phyloP scores from a whole-genome alignment of 2,113 vertebrate genomes.

The Oenanthe oenanthe region DNA sequence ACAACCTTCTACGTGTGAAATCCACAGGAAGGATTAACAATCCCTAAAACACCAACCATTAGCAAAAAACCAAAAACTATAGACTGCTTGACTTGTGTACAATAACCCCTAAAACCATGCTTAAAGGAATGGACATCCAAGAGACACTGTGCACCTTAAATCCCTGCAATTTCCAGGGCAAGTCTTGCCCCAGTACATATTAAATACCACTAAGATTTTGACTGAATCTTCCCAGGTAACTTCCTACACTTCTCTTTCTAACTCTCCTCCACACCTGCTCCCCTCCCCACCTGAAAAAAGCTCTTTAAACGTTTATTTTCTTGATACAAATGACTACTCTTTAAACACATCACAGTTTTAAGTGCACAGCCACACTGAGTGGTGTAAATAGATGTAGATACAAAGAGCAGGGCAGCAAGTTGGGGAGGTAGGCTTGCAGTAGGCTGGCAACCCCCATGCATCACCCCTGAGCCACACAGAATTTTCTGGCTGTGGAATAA shows the following conservation, averaged over 20 bases:
- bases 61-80: neutral
- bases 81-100: neutral
- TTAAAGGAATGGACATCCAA: neutral
- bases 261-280: rapidly evolving
- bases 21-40: neutral
- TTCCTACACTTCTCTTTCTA: neutral
- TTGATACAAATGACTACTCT: neutral
- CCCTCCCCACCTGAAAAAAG: rapidly evolving
- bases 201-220: neutral
- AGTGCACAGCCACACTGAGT: neutral
- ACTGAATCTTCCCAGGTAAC: neutral
- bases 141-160: neutral
- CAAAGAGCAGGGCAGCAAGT: neutral
- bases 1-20: neutral
- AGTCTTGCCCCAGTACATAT: neutral
- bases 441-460: neutral
- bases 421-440: neutral
- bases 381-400: neutral
- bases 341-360: neutral
- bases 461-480: neutral
- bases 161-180: neutral
- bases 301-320: neutral
- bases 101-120: neutral
- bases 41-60: neutral
- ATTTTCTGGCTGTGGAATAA: neutral